Base-by-base conservation (phyloP, 2,797 vertebrate species). In the Rhynchonycteris naso region DNA sequence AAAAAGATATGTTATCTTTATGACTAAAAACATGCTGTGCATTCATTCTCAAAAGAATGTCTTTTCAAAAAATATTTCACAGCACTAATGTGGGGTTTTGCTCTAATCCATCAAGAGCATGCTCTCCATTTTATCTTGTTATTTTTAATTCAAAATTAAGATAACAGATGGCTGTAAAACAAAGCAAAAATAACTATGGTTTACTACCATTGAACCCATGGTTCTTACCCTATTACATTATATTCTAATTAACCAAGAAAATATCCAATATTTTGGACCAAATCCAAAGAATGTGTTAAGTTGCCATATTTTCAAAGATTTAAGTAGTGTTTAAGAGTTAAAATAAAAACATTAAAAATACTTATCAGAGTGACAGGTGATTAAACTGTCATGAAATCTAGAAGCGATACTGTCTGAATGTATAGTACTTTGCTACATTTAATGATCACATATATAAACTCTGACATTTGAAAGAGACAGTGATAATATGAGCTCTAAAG, bases 241-340 rank as follows among this genome's bases (percentile, higher is more conserved):
- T 56, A 61, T 87, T 93, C 58, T 83, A 83, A 85, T 86, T 93
- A 88, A 82, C 11, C 22, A 92, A 75, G 19, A 19, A 33, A 5
- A 83, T 18, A 33, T 43, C 33, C 19, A 86, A 65, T 90, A 79
- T 93, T 82, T 90, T 88, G 58, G 47, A 85, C 12, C 47, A 75
- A 88, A 85, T 79, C 52, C 74, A 92, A 92, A 63, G 33, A 93
- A 72, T 75, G 58, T 69, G 26, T 78, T 81, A 88, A 82, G 58
- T 56, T 52, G 30, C 81, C 79, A 52, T 82, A 79, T 85, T 92
- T 84, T 95, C 81, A 92, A 92, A 93, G 61, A 90, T 83, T 90
- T 95, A 24, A 66, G 47, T 56, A 93, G 59, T 75, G 35, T 74
- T 93, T 75, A 90, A 35, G 81, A 88, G 33, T 68, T 86, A 15